These are phyloP conservation scores for Myiagra hebetior DNA, from an alignment of 2,113 vertebrate genomes.

Conservation along the genomic window DNA sequence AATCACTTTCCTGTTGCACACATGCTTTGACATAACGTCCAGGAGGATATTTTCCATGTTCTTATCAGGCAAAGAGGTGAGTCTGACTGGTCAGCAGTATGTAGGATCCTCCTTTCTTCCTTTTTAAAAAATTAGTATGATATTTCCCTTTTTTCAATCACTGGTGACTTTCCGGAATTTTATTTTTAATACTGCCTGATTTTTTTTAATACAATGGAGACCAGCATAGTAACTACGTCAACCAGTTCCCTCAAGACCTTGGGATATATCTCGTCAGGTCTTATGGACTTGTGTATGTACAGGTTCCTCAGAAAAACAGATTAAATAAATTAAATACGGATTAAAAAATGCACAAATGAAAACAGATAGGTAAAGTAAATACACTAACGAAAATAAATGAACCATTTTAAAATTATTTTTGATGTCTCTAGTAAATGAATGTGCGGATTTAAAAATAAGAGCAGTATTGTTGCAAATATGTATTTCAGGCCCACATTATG, in stretches of 20 bases:
- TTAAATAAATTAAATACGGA: background rate
- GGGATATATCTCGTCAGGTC: fast-evolving
- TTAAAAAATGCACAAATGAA: background rate
- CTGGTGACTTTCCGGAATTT: background rate
- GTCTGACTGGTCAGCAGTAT: background rate
- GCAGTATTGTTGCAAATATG: background rate
- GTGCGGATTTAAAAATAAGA: background rate
- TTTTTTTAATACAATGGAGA: background rate
- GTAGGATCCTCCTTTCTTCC: background rate
- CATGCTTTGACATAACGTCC: background rate
- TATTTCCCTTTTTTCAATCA: background rate
- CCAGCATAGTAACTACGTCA: background rate
- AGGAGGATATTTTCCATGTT: background rate
- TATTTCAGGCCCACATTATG: background rate
- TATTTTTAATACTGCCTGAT: background rate
- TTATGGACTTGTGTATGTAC: background rate
- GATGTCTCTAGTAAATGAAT: background rate
- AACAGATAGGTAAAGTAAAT: background rate
- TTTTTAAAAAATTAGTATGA: background rate
- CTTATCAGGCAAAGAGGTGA: fast-evolving
- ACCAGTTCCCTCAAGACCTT: background rate
- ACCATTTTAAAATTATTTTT: background rate
- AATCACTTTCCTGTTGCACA: background rate
- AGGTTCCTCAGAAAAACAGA: background rate
- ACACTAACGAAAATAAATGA: background rate